Percentiles rank a stretch among this genome's conserved stretches.
Conservation (phyloP, 1,140 invertebrate genomes). For the Neodiprion pinetum region DNA sequence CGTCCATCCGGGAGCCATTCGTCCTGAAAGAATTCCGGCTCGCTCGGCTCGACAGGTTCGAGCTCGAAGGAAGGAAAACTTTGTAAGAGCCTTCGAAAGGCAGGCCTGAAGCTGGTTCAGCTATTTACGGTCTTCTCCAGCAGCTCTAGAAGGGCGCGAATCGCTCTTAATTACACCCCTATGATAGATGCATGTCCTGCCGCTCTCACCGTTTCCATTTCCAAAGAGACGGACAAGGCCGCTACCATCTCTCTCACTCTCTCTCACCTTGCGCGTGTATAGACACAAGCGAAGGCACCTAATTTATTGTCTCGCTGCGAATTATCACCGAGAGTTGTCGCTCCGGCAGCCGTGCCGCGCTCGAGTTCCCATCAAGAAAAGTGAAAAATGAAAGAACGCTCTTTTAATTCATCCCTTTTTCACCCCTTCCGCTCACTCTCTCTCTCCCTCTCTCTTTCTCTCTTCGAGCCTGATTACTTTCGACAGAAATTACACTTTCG, state of each 20-base stretch:
- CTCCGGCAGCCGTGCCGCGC: neutral
- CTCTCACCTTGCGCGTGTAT: too few relatives aligned
- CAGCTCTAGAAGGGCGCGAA: neutral
- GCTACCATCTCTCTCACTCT: too few relatives aligned
- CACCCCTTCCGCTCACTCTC: neutral
- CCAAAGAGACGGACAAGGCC: neutral
- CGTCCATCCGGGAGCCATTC: slow-evolving; percentile 1
- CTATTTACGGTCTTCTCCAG: neutral
- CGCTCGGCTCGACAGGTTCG: neutral
- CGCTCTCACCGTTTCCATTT: neutral
- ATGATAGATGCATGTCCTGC: neutral
- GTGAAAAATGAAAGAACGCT: neutral
- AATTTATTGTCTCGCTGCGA: neutral
- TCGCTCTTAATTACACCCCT: neutral
- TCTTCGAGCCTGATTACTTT: neutral
- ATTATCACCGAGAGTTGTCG: neutral
- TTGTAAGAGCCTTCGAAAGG: neutral
- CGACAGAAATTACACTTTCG: neutral
- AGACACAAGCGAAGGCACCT: neutral
- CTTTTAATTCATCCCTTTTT: neutral
- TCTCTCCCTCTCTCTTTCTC: neutral
- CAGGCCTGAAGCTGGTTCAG: neutral
- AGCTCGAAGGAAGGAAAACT: neutral
- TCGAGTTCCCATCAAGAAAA: neutral
- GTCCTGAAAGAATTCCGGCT: neutral